These are phyloP conservation scores for Microplitis demolitor DNA, from an alignment of 1,140 invertebrate species.

Conservation along the genomic window DNA sequence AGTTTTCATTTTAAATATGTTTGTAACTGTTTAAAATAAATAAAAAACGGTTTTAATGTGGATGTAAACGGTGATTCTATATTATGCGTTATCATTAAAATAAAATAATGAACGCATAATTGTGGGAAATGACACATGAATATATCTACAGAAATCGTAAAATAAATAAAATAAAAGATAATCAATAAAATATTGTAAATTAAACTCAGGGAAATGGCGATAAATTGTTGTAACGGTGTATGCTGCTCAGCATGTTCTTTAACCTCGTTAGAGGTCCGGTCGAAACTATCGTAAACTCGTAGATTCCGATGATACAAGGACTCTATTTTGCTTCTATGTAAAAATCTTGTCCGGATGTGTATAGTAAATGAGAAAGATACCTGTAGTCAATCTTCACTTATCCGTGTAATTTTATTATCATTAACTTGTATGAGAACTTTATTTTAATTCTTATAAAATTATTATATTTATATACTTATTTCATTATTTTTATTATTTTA, in stretches of 20 bases:
- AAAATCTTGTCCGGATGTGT: not conserved
- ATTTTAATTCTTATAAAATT: not conserved
- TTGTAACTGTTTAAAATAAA: not conserved
- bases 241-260: constrained; percentile 15
- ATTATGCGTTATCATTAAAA: constrained; percentile 12
- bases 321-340: not conserved
- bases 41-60: not conserved
- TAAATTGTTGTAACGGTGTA: constrained; percentile 32
- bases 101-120: constrained; percentile 19
- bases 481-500: not conserved
- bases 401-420: constrained; percentile 7
- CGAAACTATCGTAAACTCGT: constrained; percentile 26
- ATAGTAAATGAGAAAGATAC: not conserved
- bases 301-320: constrained; percentile 18
- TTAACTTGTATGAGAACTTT: not conserved
- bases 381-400: constrained; percentile 10
- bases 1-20: not conserved
- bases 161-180: not conserved
- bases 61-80: constrained; percentile 1
- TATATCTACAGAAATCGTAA: not conserved
- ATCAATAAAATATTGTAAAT: constrained; percentile 33
- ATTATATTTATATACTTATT: not conserved
- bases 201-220: constrained; percentile 28
- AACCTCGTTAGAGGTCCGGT: constrained; percentile 21
- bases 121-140: constrained; percentile 12